A percentile compares a stretch with the other conserved stretches of the same genome.
Conservation (phyloP, 1,140 invertebrate genomes). For the Luehdorfia chinensis region DNA sequence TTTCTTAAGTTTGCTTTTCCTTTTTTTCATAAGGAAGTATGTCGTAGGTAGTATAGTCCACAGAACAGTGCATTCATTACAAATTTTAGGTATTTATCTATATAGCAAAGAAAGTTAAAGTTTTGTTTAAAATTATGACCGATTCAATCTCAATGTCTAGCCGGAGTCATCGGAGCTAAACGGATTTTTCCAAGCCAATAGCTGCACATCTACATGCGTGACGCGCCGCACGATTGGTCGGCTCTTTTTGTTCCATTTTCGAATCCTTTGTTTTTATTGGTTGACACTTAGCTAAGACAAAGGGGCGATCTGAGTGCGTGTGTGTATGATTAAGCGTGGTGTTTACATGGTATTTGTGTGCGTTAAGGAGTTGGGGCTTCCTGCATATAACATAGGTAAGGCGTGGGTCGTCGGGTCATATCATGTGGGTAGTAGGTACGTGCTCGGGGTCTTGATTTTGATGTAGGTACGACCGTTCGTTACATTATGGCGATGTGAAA, state of each 20-base stretch:
- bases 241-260: conserved; percentile 75
- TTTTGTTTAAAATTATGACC: conserved; percentile 38
- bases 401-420: conserved; percentile 45
- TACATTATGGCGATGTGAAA: conserved; percentile 43
- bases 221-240: conserved; percentile 68
- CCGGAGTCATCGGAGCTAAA: conserved; percentile 68
- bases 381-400: conserved; percentile 53
- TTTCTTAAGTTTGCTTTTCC: too few relatives aligned
- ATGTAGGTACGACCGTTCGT: conserved; percentile 57
- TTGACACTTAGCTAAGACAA: conserved; percentile 77
- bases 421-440: conserved; percentile 43
- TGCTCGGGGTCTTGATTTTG: conserved; percentile 66
- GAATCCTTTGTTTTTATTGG: conserved; percentile 77
- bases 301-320: conserved; percentile 61
- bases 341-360: conserved; percentile 44
- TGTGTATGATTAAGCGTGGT: conserved; percentile 46
- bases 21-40: too few relatives aligned
- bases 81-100: conserved; percentile 9
- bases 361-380: conserved; percentile 55
- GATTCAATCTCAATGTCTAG: conserved; percentile 71
- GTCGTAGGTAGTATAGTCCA: too few relatives aligned
- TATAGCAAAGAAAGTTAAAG: not conserved
- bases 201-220: conserved; percentile 71
- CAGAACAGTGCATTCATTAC: too few relatives aligned
- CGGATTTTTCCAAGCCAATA: conserved; percentile 74